phyloP scores from a whole-genome alignment of 2,888 invertebrate genomes.

The Antheraea assamensis region DNA sequence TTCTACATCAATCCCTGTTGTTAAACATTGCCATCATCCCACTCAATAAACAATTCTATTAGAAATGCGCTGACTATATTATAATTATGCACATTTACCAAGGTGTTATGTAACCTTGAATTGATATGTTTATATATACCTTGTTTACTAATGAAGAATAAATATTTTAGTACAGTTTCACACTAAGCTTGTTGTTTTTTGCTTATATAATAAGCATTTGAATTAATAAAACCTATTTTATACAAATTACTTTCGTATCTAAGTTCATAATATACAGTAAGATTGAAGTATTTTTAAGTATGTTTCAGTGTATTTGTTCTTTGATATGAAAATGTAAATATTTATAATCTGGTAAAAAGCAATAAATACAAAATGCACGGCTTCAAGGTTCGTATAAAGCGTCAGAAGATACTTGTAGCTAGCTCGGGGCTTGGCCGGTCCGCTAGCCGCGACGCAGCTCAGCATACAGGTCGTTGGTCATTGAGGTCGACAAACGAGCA shows the following conservation, averaged over 20 bases:
- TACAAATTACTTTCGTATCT: neutral
- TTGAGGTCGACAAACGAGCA: conserved; percentile 65
- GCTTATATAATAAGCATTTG: neutral
- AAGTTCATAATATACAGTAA: neutral
- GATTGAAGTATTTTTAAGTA: neutral
- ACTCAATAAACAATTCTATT: neutral
- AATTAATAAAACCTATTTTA: too few relatives aligned
- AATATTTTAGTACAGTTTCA: neutral
- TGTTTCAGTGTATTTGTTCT: too few relatives aligned
- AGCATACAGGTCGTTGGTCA: conserved; percentile 48
- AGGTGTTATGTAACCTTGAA: neutral
- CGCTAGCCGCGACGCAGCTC: neutral
- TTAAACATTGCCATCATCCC: conserved; percentile 4
- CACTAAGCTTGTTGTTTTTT: neutral
- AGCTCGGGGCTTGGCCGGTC: conserved; percentile 36
- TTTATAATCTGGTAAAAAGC: neutral
- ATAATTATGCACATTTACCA: neutral
- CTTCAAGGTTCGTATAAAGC: neutral
- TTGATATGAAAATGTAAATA: neutral
- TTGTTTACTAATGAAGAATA: neutral
- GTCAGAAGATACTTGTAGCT: conserved; percentile 42
- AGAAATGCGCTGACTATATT: neutral
- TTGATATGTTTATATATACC: neutral
- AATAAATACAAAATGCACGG: neutral
- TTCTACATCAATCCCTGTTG: conserved; percentile 8